Evolutionary conservation across 2,113 vertebrate species (phyloP).

Genomic region (Myotis yumanensis): DNA sequence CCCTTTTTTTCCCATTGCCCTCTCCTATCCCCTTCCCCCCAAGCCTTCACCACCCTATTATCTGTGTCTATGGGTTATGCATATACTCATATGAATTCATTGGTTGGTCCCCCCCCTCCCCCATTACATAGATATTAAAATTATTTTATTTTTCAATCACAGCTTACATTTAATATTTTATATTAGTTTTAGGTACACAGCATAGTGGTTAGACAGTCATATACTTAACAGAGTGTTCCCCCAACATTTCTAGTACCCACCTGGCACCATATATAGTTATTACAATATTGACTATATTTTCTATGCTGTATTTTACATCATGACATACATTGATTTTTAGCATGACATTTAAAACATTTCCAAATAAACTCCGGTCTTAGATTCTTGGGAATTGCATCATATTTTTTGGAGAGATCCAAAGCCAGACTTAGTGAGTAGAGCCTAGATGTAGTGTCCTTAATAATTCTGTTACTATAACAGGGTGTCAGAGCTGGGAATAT

Average conservation of each 20-base stretch:
- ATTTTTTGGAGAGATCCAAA: background rate
- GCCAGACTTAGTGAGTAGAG: background rate
- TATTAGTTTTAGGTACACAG: background rate
- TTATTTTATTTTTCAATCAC: background rate
- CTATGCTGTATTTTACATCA: background rate
- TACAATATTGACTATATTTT: background rate
- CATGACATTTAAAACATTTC: background rate
- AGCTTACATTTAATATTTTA: background rate
- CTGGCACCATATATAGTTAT: background rate
- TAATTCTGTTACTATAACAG: background rate
- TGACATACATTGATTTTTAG: background rate
- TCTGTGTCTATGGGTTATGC: no score
- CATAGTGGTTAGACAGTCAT: background rate
- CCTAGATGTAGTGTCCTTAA: background rate
- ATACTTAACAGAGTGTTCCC: background rate
- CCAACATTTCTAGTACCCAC: background rate
- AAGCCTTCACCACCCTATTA: no score
- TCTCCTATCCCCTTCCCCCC: no score
- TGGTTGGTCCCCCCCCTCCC: no score
- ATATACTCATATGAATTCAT: no score
- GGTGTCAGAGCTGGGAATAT: background rate
- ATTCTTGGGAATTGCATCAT: background rate
- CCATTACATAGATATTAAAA: no score
- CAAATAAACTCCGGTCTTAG: background rate
- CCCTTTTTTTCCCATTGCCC: no score